phyloP scores from a whole-genome alignment of 1,140 invertebrate genomes.

The Pseudomyrmex sp. region DNA sequence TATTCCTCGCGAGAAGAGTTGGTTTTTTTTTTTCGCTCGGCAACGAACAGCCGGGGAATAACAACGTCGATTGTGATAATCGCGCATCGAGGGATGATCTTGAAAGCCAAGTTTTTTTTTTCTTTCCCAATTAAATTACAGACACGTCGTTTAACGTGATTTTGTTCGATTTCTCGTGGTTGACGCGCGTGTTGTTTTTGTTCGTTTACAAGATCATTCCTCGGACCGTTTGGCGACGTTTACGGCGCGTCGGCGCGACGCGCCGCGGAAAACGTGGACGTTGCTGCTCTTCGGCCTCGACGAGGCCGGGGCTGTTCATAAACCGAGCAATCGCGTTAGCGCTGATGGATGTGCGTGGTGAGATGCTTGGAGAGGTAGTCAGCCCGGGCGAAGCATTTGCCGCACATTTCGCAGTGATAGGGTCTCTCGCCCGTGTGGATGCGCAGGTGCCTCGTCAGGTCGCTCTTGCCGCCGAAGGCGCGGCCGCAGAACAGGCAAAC shows the following conservation, averaged over 20 bases:
- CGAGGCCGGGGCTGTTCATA: neutral
- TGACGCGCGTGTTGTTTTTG: no score
- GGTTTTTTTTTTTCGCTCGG: neutral
- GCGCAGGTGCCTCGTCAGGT: slow-evolving; percentile 93
- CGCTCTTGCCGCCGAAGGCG: slow-evolving; percentile 94
- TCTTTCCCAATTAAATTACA: neutral
- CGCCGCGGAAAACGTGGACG: slow-evolving; percentile 9
- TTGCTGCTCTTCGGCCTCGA: slow-evolving; percentile 21
- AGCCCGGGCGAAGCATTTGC: slow-evolving; percentile 95
- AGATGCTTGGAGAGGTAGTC: slow-evolving; percentile 96
- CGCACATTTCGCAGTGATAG: slow-evolving; percentile 96
- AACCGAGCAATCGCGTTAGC: slow-evolving; percentile 70
- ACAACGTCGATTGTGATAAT: neutral
- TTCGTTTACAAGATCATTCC: neutral
- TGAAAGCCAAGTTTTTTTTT: neutral
- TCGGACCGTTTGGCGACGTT: slow-evolving; percentile 22
- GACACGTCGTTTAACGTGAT: neutral
- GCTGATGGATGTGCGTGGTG: slow-evolving; percentile 93
- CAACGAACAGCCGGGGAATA: neutral
- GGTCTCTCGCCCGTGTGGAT: slow-evolving; percentile 95
- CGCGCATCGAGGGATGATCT: slow-evolving; percentile 26
- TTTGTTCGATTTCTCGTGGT: neutral
- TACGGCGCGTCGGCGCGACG: slow-evolving; percentile 8
- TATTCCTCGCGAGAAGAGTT: neutral
- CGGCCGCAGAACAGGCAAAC: slow-evolving; percentile 94